phyloP scores from a whole-genome alignment of 2,888 invertebrate species.

The Dynastes grantii region DNA sequence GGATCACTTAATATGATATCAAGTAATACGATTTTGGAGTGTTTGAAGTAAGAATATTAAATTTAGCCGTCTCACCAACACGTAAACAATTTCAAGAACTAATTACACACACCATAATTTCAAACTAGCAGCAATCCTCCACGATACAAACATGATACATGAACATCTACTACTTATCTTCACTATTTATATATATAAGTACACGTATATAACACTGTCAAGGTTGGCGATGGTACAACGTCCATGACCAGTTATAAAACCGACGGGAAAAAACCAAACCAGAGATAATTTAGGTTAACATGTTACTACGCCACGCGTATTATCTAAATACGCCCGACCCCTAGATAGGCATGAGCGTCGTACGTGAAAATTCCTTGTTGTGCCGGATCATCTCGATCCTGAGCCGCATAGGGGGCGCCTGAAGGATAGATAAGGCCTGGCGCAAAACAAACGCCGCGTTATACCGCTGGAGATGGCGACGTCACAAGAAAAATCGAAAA shows the following conservation, averaged over 20 bases:
- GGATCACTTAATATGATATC: no score
- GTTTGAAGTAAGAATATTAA: no score
- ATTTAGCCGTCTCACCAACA: no score
- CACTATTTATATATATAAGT: no score
- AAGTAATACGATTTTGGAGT: no score
- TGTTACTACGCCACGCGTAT: slow-evolving; percentile 4
- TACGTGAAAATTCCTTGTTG: background rate
- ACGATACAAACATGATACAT: no score
- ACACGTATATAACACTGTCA: no score
- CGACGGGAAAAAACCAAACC: background rate
- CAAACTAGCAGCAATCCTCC: no score
- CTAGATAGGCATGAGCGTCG: background rate
- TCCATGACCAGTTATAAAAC: background rate
- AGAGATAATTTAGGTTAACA: slow-evolving; percentile 37
- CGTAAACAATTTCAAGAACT: no score
- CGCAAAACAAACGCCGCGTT: background rate
- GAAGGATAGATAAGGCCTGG: background rate
- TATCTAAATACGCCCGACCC: slow-evolving; percentile 34
- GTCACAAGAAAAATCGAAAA: background rate
- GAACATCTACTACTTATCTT: no score
- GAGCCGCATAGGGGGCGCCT: background rate
- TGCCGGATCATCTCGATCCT: background rate
- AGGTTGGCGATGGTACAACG: no score
- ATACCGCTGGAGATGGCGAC: background rate
- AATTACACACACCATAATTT: no score